Evolutionary conservation across 2,797 vertebrate genomes (phyloP).

Genomic region (Anguilla anguilla): DNA sequence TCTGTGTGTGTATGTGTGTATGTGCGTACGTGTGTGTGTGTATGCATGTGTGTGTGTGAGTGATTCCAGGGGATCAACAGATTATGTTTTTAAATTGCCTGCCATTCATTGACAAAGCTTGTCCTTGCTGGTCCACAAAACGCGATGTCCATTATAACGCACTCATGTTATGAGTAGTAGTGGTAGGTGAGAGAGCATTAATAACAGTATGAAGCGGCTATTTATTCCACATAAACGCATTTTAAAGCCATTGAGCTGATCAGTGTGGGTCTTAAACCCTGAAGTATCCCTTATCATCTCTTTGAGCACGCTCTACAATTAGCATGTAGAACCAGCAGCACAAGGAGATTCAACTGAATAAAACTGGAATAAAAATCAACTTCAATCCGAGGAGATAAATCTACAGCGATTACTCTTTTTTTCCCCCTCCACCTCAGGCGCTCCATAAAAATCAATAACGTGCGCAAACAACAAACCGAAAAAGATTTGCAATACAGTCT

Average conservation of each 20-base stretch:
- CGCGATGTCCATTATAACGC: neutral
- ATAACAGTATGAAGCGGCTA: neutral
- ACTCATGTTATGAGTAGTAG: neutral
- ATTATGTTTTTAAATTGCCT: neutral
- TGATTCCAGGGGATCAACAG: neutral
- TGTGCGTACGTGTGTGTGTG: neutral
- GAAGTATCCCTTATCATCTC: neutral
- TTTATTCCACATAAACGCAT: neutral
- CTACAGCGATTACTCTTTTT: neutral
- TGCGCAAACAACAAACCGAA: neutral
- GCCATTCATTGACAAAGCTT: neutral
- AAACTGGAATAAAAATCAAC: neutral
- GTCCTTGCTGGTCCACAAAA: neutral
- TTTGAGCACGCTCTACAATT: neutral
- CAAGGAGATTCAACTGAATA: neutral
- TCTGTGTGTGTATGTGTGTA: neutral
- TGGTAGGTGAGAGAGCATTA: neutral
- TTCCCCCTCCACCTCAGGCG: neutral
- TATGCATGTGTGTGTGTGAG: too few relatives aligned
- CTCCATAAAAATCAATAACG: neutral
- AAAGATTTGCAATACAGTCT: conserved; percentile 3
- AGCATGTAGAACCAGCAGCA: neutral
- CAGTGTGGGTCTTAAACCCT: neutral
- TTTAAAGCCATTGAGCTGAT: neutral
- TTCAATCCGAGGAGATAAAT: neutral